Conservation (phyloP, 2,797 vertebrate genomes). For the Apodemus agrarius region DNA sequence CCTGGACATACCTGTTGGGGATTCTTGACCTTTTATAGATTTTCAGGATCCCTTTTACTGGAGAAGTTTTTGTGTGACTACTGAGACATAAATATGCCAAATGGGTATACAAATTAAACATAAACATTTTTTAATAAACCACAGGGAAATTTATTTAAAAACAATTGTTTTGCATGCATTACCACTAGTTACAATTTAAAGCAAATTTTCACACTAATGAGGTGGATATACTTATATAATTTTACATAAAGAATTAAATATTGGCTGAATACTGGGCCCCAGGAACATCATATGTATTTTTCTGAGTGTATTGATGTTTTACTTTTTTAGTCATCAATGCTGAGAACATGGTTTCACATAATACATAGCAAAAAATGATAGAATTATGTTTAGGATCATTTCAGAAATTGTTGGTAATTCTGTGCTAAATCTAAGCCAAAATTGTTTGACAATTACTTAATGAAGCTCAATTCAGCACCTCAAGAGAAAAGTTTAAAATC, state of each 20-base stretch:
- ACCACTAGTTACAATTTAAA: background rate
- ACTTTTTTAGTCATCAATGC: background rate
- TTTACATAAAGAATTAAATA: background rate
- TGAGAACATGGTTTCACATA: background rate
- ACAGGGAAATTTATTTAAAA: background rate
- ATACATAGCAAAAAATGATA: background rate
- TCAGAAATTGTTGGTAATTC: background rate
- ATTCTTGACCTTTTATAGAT: background rate
- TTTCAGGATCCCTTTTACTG: background rate
- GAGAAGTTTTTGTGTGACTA: background rate
- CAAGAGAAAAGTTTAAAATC: background rate
- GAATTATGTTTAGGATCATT: background rate
- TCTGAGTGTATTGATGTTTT: background rate
- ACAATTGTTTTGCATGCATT: background rate
- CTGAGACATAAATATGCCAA: background rate
- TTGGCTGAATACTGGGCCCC: background rate
- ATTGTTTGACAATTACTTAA: background rate
- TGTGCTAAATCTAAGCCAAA: background rate
- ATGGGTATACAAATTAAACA: background rate
- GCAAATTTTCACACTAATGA: background rate
- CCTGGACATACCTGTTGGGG: background rate
- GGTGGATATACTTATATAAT: background rate
- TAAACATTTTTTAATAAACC: background rate
- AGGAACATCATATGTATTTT: background rate
- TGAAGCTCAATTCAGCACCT: background rate